These are phyloP conservation scores for Gorsachius goisagi DNA, from an alignment of 2,113 vertebrate species.

Conservation along the genomic window DNA sequence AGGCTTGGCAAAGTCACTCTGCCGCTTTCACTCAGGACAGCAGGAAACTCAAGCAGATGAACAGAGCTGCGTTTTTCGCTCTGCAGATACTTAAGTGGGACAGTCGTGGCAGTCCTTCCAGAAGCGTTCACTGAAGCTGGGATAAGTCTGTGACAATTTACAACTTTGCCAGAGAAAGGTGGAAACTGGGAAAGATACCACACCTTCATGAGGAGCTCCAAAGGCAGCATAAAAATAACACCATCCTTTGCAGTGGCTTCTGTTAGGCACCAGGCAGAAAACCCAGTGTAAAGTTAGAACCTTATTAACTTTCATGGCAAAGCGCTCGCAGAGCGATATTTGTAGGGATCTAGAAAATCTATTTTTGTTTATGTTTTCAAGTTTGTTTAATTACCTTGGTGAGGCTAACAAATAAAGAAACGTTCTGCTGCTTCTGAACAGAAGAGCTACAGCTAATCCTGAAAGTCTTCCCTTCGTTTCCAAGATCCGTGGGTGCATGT, in stretches of 20 bases:
- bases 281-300: background rate
- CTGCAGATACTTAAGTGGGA: background rate
- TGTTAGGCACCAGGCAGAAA: background rate
- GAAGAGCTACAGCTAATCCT: conserved; percentile 13
- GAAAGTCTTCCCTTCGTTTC: background rate
- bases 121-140: background rate
- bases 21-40: background rate
- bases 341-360: conserved; percentile 35
- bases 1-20: background rate
- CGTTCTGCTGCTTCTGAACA: background rate
- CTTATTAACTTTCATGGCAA: background rate
- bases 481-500: background rate
- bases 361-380: conserved; percentile 63
- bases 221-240: background rate
- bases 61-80: background rate
- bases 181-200: background rate
- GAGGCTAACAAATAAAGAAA: conserved; percentile 33
- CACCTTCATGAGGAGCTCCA: background rate
- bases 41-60: background rate
- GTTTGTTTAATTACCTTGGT: conserved; percentile 43
- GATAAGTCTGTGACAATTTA: background rate
- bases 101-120: background rate
- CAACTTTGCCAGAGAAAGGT: background rate
- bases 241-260: background rate
- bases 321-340: background rate